Evolutionary conservation across 2,888 invertebrate species (phyloP).

Genomic region (Microplitis manilae): DNA sequence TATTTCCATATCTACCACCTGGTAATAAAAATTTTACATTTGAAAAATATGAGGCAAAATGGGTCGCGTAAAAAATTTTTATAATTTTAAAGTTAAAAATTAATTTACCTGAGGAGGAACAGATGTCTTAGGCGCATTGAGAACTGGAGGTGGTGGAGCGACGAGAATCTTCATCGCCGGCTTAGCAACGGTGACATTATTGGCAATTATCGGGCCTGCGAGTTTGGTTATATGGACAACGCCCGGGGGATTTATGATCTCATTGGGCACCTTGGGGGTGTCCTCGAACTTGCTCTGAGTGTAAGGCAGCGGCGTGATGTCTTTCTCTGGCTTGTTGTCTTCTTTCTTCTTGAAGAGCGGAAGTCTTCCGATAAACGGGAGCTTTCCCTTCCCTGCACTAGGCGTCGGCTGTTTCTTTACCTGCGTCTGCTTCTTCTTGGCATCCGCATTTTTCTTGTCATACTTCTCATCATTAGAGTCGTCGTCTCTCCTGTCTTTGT

Average conservation of each 20-base stretch:
- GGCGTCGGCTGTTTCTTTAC: conserved; percentile 63
- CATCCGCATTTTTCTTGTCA: conserved; percentile 65
- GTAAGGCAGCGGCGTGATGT: conserved; percentile 69
- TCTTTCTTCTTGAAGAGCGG: conserved; percentile 81
- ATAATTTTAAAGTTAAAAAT: background rate
- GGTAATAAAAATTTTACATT: background rate
- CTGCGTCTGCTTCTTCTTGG: conserved; percentile 57
- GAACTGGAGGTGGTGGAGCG: conserved; percentile 67
- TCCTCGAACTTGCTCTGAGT: conserved; percentile 69
- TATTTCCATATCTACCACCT: conserved; percentile 69
- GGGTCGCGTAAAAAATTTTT: too few species aligned
- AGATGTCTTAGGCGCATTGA: conserved; percentile 57
- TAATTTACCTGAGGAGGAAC: conserved; percentile 52
- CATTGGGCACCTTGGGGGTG: conserved; percentile 67
- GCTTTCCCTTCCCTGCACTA: conserved; percentile 76
- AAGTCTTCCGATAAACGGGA: conserved; percentile 90
- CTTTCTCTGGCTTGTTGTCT: conserved; percentile 72
- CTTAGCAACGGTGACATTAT: conserved; percentile 52
- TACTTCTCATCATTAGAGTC: conserved; percentile 65
- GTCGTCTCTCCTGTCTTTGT: conserved; percentile 61
- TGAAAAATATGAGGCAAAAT: too few species aligned
- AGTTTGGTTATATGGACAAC: conserved; percentile 69
- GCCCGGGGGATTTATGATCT: conserved; percentile 69
- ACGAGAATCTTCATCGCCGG: conserved; percentile 66
- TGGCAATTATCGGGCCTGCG: conserved; percentile 63